These are phyloP conservation scores for Ethmia dodecea DNA, from an alignment of 2,888 invertebrate genomes.

Conservation along the genomic window DNA sequence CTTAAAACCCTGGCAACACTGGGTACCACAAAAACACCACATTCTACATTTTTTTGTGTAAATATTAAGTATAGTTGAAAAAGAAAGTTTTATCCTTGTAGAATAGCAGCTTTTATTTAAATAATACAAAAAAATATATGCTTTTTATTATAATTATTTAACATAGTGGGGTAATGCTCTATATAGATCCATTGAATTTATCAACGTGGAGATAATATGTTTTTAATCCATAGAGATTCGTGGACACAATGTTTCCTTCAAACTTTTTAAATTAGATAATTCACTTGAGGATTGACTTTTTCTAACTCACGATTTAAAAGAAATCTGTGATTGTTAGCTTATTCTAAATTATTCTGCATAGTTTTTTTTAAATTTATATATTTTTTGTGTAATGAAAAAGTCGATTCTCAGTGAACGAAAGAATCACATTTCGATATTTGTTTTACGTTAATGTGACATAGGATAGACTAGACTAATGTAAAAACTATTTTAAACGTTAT, in stretches of 20 bases:
- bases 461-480: constrained; percentile 24
- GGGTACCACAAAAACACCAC: constrained; percentile 11
- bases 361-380: constrained; percentile 11
- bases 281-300: constrained; percentile 42
- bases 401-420: constrained; percentile 40
- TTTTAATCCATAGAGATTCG: constrained; percentile 50
- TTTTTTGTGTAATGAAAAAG: constrained; percentile 36
- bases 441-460: constrained; percentile 65
- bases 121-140: constrained; percentile 30
- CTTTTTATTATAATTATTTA: constrained; percentile 32
- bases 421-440: constrained; percentile 67
- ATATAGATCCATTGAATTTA: constrained; percentile 52
- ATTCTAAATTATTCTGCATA: constrained; percentile 10
- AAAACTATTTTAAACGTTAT: constrained; percentile 19
- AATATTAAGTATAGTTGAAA: constrained; percentile 55
- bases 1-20: constrained; percentile 19
- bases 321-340: constrained; percentile 15
- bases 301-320: constrained; percentile 15
- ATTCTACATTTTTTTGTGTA: constrained; percentile 39
- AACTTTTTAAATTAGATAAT: constrained; percentile 5
- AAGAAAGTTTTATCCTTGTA: constrained; percentile 41
- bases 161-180: constrained; percentile 21
- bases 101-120: constrained; percentile 49
- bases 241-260: constrained; percentile 26
- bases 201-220: constrained; percentile 58